Percentiles rank a stretch among this genome's conserved stretches.
Conservation (phyloP, 2,888 invertebrate species). For the Campopleginae sp. region DNA sequence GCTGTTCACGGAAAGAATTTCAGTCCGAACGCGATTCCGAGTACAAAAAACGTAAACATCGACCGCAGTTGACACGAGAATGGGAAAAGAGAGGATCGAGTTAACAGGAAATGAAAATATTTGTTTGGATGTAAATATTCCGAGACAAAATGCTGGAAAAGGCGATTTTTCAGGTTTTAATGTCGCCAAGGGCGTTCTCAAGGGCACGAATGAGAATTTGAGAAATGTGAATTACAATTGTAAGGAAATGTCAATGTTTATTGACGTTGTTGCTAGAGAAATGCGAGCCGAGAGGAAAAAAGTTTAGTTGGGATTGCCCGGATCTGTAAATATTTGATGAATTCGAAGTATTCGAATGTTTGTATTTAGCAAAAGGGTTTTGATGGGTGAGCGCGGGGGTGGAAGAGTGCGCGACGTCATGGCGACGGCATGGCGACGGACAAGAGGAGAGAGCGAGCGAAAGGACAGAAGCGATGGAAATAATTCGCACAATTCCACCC, state of each 20-base stretch:
- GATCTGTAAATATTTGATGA: constrained; percentile 7
- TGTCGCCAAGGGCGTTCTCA: neutral
- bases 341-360: constrained; percentile 11
- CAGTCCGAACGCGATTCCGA: no score
- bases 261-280: neutral
- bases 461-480: neutral
- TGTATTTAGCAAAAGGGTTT: constrained; percentile 5
- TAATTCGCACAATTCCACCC: constrained; percentile 24
- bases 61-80: neutral
- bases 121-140: neutral
- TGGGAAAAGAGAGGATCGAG: neutral
- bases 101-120: neutral
- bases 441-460: neutral
- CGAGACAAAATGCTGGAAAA: neutral
- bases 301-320: neutral
- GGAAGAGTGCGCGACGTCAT: constrained; percentile 2
- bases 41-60: no score
- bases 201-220: neutral
- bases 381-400: neutral
- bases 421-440: constrained; percentile 7
- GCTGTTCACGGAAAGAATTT: no score
- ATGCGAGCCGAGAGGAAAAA: neutral
- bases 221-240: neutral
- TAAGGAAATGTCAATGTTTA: neutral
- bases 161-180: no score